phyloP scores from a whole-genome alignment of 2,113 vertebrate species.

The Chaetops frenatus region DNA sequence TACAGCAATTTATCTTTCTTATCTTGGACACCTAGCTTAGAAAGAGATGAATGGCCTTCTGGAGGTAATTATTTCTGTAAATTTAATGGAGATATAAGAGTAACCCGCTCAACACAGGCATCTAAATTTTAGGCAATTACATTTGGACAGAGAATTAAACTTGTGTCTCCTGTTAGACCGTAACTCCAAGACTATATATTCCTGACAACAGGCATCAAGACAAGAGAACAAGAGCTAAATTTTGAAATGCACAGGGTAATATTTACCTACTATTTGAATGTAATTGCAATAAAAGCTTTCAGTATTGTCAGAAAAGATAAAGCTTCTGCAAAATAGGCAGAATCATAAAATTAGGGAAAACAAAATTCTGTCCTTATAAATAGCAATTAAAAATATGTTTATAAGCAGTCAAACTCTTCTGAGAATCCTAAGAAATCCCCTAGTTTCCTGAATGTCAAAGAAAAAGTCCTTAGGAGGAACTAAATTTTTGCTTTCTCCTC shows the following conservation, averaged over 20 bases:
- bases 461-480: neutral
- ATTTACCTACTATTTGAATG: neutral
- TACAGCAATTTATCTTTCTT: slow-evolving; percentile 49
- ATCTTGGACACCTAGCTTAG: slow-evolving; percentile 19
- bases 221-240: neutral
- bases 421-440: neutral
- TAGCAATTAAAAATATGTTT: neutral
- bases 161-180: neutral
- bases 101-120: neutral
- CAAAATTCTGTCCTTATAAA: neutral
- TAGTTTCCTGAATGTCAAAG: neutral
- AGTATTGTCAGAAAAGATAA: neutral
- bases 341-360: neutral
- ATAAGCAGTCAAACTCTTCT: neutral
- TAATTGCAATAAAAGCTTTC: neutral
- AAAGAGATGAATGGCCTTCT: slow-evolving; percentile 41
- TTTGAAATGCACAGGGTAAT: neutral
- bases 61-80: slow-evolving; percentile 45
- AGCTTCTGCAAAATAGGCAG: neutral
- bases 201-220: neutral
- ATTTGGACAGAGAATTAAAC: slow-evolving; percentile 14
- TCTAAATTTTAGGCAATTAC: slow-evolving; percentile 22
- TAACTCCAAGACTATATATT: neutral
- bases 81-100: slow-evolving; percentile 38
- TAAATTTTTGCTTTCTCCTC: too few species aligned